These are phyloP conservation scores for Zeugodacus cucurbitae DNA, from an alignment of 1,140 invertebrate genomes.

Conservation along the genomic window DNA sequence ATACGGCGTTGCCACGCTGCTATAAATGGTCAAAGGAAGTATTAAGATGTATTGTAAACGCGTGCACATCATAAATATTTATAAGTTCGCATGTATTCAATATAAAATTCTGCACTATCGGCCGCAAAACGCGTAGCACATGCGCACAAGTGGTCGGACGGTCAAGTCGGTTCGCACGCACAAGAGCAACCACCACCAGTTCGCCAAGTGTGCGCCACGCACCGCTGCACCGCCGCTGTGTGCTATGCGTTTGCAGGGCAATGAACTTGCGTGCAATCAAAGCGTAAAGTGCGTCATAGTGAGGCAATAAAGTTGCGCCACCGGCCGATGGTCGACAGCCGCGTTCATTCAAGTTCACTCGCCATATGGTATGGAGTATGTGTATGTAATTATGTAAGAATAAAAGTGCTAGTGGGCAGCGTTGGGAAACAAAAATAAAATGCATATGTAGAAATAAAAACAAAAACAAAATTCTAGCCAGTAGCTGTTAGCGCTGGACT, in stretches of 20 bases:
- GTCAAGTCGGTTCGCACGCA: neutral
- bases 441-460: neutral
- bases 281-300: constrained; percentile 15
- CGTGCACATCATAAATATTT: neutral
- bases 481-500: neutral
- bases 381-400: neutral
- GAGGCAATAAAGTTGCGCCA: constrained; percentile 2
- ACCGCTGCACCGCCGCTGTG: neutral
- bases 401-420: constrained; percentile 2
- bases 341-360: neutral
- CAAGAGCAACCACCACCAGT: neutral
- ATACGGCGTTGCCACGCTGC: neutral
- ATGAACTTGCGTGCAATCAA: constrained; percentile 27
- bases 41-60: constrained; percentile 36
- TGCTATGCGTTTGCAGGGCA: neutral
- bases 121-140: neutral
- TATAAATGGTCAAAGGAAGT: constrained; percentile 10
- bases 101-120: neutral
- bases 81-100: neutral
- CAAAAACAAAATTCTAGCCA: neutral
- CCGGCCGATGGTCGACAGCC: neutral
- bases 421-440: neutral
- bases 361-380: neutral
- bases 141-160: constrained; percentile 11
- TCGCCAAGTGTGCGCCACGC: neutral